These are phyloP conservation scores for Sycophaga agraensis DNA, from an alignment of 1,140 invertebrate species.

Conservation along the genomic window DNA sequence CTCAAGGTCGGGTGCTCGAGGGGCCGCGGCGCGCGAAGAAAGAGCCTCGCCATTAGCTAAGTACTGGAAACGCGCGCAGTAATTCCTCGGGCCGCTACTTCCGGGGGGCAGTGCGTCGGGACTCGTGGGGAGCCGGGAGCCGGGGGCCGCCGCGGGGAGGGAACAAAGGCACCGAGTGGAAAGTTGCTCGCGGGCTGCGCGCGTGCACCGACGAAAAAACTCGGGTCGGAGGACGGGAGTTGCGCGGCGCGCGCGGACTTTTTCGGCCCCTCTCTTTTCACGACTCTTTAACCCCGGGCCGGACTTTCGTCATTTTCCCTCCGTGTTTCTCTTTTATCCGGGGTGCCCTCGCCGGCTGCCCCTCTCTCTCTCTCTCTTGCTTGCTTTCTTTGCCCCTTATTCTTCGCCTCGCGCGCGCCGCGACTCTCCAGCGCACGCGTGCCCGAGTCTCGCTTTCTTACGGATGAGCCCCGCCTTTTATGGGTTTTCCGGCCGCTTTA, in stretches of 20 bases:
- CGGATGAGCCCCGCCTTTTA: slow-evolving; percentile 7
- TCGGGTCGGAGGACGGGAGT: neutral
- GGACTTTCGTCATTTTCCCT: slow-evolving; percentile 17
- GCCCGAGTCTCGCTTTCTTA: neutral
- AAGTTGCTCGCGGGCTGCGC: neutral
- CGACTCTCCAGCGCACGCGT: neutral
- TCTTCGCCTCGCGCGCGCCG: too few species aligned
- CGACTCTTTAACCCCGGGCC: slow-evolving; percentile 12
- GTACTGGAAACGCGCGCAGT: slow-evolving; percentile 6
- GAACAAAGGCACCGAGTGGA: slow-evolving; percentile 8
- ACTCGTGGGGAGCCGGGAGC: neutral
- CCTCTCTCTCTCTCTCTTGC: too few species aligned
- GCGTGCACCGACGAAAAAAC: neutral
- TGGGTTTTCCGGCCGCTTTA: slow-evolving; percentile 17
- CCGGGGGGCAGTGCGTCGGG: too few species aligned
- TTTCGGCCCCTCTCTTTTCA: slow-evolving; percentile 9
- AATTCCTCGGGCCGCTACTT: slow-evolving; percentile 1
- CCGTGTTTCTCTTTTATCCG: too few species aligned
- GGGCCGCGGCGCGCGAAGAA: neutral
- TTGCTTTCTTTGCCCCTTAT: neutral
- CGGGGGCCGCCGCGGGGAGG: neutral
- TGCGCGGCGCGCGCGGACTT: neutral
- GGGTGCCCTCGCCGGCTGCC: too few species aligned
- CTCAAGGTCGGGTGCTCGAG: slow-evolving; percentile 2
- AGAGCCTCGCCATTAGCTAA: slow-evolving; percentile 17